These are phyloP conservation scores for Grammomys surdaster DNA, from an alignment of 2,113 vertebrate genomes.

Conservation along the genomic window DNA sequence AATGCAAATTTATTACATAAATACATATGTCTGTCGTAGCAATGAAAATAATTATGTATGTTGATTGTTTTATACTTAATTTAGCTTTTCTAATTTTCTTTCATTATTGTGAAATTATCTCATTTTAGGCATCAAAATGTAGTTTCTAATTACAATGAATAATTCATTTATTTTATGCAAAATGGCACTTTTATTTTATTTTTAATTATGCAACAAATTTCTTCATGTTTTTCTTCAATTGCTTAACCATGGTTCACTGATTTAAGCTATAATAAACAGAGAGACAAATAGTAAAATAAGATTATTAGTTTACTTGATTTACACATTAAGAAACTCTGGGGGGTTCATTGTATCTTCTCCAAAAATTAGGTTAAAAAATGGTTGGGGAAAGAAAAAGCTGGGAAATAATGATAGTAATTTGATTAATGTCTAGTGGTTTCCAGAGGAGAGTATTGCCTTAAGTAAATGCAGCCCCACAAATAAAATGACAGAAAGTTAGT, in stretches of 20 bases:
- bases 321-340: slow-evolving; percentile 61
- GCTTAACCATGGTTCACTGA: slow-evolving; percentile 59
- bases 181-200: not conserved
- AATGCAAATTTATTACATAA: slow-evolving; percentile 10
- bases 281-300: slow-evolving; percentile 27
- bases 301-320: slow-evolving; percentile 37
- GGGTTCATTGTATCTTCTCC: not conserved
- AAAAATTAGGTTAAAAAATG: slow-evolving; percentile 30
- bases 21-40: not conserved
- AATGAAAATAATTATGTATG: not conserved
- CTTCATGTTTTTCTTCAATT: slow-evolving; percentile 52
- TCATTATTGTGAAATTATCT: not conserved
- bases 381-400: slow-evolving; percentile 20
- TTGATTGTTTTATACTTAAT: not conserved
- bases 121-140: slow-evolving; percentile 1
- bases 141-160: not conserved
- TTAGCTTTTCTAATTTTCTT: slow-evolving; percentile 12
- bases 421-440: not conserved
- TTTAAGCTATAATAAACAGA: slow-evolving; percentile 58
- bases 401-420: slow-evolving; percentile 6
- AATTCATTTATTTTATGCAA: not conserved
- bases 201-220: slow-evolving; percentile 57
- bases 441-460: slow-evolving; percentile 22
- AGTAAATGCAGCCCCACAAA: not conserved
- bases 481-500: slow-evolving; percentile 3